Evolutionary conservation across 2,797 vertebrate species (phyloP).

Genomic region (Gila robusta): DNA sequence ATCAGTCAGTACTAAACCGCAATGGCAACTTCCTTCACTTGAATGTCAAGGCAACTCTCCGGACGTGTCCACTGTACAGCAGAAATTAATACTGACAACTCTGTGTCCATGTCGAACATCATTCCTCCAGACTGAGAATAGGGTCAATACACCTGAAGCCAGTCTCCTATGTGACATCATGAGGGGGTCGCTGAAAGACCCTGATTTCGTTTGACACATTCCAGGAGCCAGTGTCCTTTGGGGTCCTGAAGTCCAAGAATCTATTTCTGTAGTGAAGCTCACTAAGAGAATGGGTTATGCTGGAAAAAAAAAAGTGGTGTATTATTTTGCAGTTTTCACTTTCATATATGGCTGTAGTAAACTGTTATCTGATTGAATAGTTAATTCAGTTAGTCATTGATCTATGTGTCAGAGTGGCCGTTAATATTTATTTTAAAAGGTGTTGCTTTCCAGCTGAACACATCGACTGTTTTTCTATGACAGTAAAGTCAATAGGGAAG

Average conservation of each 20-base stretch:
- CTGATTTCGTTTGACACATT: slow-evolving; percentile 42
- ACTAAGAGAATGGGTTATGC: neutral
- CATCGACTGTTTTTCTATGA: slow-evolving; percentile 13
- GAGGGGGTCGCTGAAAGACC: neutral
- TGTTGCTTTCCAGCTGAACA: slow-evolving; percentile 6
- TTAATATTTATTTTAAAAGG: neutral
- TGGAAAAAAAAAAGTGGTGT: neutral
- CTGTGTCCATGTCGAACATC: slow-evolving; percentile 23
- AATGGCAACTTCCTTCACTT: slow-evolving; percentile 23
- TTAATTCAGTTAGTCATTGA: neutral
- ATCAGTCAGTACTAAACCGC: slow-evolving; percentile 1
- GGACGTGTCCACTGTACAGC: neutral
- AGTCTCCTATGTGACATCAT: slow-evolving; percentile 24
- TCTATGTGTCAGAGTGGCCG: neutral
- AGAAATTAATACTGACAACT: slow-evolving; percentile 32
- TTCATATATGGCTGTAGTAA: neutral
- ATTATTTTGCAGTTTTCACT: neutral
- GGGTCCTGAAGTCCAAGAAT: neutral
- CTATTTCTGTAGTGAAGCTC: neutral
- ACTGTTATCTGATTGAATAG: neutral
- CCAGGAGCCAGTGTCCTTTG: slow-evolving; percentile 9
- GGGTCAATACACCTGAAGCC: slow-evolving; percentile 42
- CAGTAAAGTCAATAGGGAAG: neutral
- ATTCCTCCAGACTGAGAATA: neutral
- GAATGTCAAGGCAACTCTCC: slow-evolving; percentile 27